Evolutionary conservation across 2,888 invertebrate genomes (phyloP).

Genomic region (Clanis bilineata): DNA sequence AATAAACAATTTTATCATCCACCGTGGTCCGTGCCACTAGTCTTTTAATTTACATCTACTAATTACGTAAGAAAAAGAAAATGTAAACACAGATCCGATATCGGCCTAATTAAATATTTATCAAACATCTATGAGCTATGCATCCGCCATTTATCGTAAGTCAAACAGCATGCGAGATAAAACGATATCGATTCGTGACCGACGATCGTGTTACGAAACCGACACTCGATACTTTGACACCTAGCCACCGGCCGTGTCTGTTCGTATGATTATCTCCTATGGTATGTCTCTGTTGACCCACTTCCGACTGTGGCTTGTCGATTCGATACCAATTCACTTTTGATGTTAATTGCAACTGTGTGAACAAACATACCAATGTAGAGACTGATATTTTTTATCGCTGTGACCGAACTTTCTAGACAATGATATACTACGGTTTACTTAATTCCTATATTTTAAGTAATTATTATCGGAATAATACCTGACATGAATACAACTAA

Average conservation of each 20-base stretch:
- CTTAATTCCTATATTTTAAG: background rate
- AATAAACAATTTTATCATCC: background rate
- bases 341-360: slow-evolving; percentile 1
- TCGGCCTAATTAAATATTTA: slow-evolving; percentile 50
- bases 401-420: background rate
- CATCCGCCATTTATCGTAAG: slow-evolving; percentile 64
- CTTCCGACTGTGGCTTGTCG: slow-evolving; percentile 35
- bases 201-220: slow-evolving; percentile 67
- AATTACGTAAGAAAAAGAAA: background rate
- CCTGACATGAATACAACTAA: background rate
- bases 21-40: background rate
- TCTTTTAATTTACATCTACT: background rate
- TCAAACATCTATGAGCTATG: slow-evolving; percentile 61
- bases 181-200: slow-evolving; percentile 69
- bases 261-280: slow-evolving; percentile 53
- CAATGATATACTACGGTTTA: too few species aligned
- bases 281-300: slow-evolving; percentile 53
- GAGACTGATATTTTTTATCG: background rate
- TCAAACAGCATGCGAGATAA: slow-evolving; percentile 61
- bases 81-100: slow-evolving; percentile 1
- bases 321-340: slow-evolving; percentile 23
- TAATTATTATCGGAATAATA: background rate
- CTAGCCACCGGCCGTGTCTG: slow-evolving; percentile 59
- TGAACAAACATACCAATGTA: background rate
- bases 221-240: slow-evolving; percentile 63